Percentiles rank a stretch among this genome's conserved stretches.
Evolutionary conservation across 1,140 invertebrate genomes (phyloP).

Genomic region (Drosophila suzukii): DNA sequence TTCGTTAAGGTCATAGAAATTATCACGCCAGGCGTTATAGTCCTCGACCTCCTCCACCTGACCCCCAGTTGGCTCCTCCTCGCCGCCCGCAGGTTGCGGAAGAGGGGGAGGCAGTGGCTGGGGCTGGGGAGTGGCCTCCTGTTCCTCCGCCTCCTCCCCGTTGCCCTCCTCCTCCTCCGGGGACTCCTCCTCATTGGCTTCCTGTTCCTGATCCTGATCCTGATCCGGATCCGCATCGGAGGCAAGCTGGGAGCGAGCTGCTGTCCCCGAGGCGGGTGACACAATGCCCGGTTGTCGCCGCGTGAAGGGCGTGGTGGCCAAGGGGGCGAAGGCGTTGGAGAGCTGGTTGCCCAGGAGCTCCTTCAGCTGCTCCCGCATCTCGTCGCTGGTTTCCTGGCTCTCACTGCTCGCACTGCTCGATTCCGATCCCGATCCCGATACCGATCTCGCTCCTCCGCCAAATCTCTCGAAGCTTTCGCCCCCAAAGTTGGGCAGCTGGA

Average conservation of each 20-base stretch:
- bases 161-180: constrained; percentile 21
- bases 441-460: neutral
- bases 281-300: constrained; percentile 47
- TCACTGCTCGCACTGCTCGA: constrained; percentile 1
- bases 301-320: constrained; percentile 47
- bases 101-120: neutral
- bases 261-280: constrained; percentile 38
- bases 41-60: constrained; percentile 6
- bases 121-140: neutral
- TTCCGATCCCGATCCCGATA: neutral
- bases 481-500: constrained; percentile 37
- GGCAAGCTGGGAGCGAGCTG: constrained; percentile 44
- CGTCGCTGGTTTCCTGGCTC: constrained; percentile 18
- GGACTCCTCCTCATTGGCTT: constrained; percentile 11
- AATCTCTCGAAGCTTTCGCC: constrained; percentile 49
- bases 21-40: constrained; percentile 70
- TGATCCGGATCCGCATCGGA: neutral
- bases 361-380: constrained; percentile 47
- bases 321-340: constrained; percentile 49
- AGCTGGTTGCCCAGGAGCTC: constrained; percentile 56
- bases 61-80: neutral
- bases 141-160: neutral
- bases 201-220: neutral
- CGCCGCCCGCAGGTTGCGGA: neutral
- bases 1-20: constrained; percentile 63